Evolutionary conservation across 2,797 vertebrate species (phyloP), one percentile per base, ranked within the genome.

Genomic region (Catostomus latipinnis): DNA sequence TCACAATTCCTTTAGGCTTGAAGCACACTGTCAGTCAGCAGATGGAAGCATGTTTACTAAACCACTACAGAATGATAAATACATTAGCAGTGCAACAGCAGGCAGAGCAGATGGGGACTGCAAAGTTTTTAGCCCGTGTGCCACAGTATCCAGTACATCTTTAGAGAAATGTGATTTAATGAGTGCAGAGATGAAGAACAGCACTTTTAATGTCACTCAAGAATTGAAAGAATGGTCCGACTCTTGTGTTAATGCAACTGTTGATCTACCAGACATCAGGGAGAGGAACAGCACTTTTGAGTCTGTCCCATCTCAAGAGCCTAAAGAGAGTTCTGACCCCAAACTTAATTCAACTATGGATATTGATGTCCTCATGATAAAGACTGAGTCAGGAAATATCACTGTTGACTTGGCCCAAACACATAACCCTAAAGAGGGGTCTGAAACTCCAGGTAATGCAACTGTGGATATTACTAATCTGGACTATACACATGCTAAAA

Each of bases 151-250:
- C 4, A 12, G 9, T 14, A 11, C 45, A 58, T 66, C 69, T 66
- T 66, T 49, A 50, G 76, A 77, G 48, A 80, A 74, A 50, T 65
- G 56, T n/a, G 49, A 69, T 72, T 49, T 22, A 4, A 2, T 52
- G 2, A 70, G 34, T 18, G 5, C 13, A 8, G 74, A 71, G 11
- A 74, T 74, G 6, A 82, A 79, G 8, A 80, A 83, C 10, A 62
- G 54, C 60, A 83, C 82, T 8, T 83, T 85, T 61, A 11, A 82
- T 58, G 11, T 76, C 13, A 49, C 61, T 11, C 63, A 82, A 77
- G 78, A 66, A 13, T 56, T 14, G n/a, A 81, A 82, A 50, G 81
- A 83, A 9, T 34, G 4, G 8, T 74, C 78, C 71, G 66, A 45
- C 5, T 4, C 58, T 48, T 74, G 6, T 48, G 11, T 76, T n/a